Percentiles rank a stretch among this genome's conserved stretches.
Conservation (phyloP, 1,140 invertebrate genomes). For the Protaetia brevitarsis region DNA sequence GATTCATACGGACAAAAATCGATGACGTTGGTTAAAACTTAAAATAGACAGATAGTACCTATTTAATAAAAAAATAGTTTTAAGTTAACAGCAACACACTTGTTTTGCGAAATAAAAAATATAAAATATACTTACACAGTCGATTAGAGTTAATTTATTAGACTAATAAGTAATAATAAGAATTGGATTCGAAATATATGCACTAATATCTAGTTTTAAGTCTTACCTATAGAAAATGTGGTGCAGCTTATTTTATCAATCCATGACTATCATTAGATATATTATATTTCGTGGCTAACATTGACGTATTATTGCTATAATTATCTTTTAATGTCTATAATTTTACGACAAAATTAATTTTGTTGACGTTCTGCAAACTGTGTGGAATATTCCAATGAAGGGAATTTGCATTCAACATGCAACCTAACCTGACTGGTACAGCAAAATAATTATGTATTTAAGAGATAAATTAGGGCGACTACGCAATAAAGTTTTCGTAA, state of each 20-base stretch:
- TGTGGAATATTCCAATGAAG: background rate
- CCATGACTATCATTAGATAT: background rate
- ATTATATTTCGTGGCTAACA: background rate
- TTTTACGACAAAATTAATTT: slow-evolving; percentile 17
- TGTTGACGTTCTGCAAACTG: background rate
- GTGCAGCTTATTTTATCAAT: background rate
- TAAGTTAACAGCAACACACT: too few relatives aligned
- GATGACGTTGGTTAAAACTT: too few relatives aligned
- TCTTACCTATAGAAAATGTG: background rate
- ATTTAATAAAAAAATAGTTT: too few relatives aligned
- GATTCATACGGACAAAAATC: too few relatives aligned
- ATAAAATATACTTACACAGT: too few relatives aligned
- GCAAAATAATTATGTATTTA: background rate
- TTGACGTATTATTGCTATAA: background rate
- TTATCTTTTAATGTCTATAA: slow-evolving; percentile 6
- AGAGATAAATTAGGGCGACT: background rate
- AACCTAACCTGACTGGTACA: slow-evolving; percentile 10
- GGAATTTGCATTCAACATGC: slow-evolving; percentile 3
- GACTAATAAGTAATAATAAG: too few relatives aligned
- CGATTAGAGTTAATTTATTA: too few relatives aligned
- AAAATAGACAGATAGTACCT: too few relatives aligned
- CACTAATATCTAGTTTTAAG: too few relatives aligned
- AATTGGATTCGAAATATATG: too few relatives aligned
- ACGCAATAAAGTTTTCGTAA: background rate
- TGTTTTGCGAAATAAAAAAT: too few relatives aligned